phyloP scores from a whole-genome alignment of 2,888 invertebrate genomes.

The Baronia brevicornis region DNA sequence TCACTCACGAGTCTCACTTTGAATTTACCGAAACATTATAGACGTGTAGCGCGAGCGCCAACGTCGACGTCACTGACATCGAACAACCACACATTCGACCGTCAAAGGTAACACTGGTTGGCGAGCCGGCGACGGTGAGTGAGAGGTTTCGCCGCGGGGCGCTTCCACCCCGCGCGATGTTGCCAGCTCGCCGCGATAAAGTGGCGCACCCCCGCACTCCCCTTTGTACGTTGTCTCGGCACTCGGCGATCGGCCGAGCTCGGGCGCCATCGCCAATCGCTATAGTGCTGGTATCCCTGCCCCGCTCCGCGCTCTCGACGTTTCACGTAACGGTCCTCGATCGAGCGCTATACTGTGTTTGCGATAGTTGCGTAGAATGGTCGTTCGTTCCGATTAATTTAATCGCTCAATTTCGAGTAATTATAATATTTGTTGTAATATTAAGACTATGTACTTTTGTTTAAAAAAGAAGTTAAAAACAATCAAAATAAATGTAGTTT shows the following conservation, averaged over 20 bases:
- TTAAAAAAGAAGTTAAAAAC: no score
- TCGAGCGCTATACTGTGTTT: slow-evolving; percentile 72
- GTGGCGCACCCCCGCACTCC: slow-evolving; percentile 73
- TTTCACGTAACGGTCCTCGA: slow-evolving; percentile 76
- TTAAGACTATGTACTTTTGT: background rate
- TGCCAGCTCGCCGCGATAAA: slow-evolving; percentile 73
- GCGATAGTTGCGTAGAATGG: slow-evolving; percentile 45
- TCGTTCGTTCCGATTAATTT: slow-evolving; percentile 10
- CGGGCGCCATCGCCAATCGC: slow-evolving; percentile 63
- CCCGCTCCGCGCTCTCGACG: slow-evolving; percentile 66
- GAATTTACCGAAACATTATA: slow-evolving; percentile 71
- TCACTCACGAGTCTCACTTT: slow-evolving; percentile 69
- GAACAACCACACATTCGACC: slow-evolving; percentile 69
- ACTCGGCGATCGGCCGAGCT: slow-evolving; percentile 63
- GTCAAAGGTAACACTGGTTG: slow-evolving; percentile 79
- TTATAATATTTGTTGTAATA: no score
- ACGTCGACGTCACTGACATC: slow-evolving; percentile 71
- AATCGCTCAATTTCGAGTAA: slow-evolving; percentile 1
- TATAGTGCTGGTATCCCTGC: slow-evolving; percentile 58
- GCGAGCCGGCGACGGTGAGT: slow-evolving; percentile 75
- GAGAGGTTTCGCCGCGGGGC: slow-evolving; percentile 75
- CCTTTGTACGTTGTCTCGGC: slow-evolving; percentile 63
- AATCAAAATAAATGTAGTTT: slow-evolving; percentile 26
- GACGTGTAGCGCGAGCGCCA: slow-evolving; percentile 73
- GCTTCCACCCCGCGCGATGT: slow-evolving; percentile 72